Base-by-base conservation (phyloP, 2,113 vertebrate species). In the Paramormyrops kingsleyae region DNA sequence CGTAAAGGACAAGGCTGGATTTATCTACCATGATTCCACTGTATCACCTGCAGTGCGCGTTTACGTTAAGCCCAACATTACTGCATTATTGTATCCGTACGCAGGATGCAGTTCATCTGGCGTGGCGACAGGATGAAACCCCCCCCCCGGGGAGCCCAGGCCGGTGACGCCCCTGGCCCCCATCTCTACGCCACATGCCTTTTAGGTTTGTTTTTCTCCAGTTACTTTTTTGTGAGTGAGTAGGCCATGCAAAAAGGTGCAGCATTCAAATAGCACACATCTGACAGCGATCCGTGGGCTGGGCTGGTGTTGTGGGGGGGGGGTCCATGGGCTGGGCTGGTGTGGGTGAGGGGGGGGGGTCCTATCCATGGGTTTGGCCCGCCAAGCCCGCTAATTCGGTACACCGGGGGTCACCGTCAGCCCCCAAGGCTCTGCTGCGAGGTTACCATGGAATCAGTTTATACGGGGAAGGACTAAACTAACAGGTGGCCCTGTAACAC, bases 381-480 rank as follows among this genome's bases (percentile, higher is more conserved):
- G 83, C 90, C 92, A 93, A 94, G 94, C 94, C 92, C 91, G 91
- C 94, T 96, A 90, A 89, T 91, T 77, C 93, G 90, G 90, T 92
- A 88, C 95, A 95, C 95, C 95, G 95, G 95, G 94, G 95, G 91
- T 94, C 93, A 90, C 95, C 94, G 94, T 95, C 95, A 96, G 93
- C 93, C 9, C 77, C 89, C 90, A 90, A 92, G 89, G 90, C 91
- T 70, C 92, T 44, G 93, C 92, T 92, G 93, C 92, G 93, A 94
- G 95, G 96, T 95, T 95, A 95, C 93, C 91, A 89, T 89, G 91
- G 89, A 91, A 42, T 91, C 83, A 90, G 83, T 87, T 86, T 84
- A 88, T 70, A 27, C 52, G 53, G 87, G 87, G 87, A 88, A 83
- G 56, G 83, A 90, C 80, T 88, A 88, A 90, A 84, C 35, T 88